Base-by-base conservation (phyloP, 2,888 invertebrate species). In the Ichneumon xanthorius region DNA sequence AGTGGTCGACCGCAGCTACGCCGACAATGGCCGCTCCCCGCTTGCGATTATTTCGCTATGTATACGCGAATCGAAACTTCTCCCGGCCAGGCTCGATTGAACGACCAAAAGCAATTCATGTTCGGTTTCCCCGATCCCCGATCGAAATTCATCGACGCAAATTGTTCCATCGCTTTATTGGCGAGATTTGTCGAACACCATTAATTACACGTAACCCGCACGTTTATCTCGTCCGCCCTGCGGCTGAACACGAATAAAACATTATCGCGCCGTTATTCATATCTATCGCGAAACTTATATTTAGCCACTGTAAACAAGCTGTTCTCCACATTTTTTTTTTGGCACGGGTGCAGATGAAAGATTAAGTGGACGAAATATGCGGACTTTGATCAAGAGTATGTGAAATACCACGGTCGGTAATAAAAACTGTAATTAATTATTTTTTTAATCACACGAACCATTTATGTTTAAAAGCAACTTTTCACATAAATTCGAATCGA, bases 201-300 rank as follows among this genome's bases (percentile, higher is more conserved):
- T 48, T 65, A 9, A 65, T 65, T 19, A 19, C 33, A 40, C 48
- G 75, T 33, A 33, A 50, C 50, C 30, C 33, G 7, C 48, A 2
- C 16, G 48, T 48, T 73, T 73, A 65, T 76, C 75, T 50, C n/a
- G 16, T 63, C 37, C 33, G 1, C 58, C n/a, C 45, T 50, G 11
- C 63, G 76, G 53, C 63, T 55, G 55, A 30, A 45, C 33, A 16
- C 14, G 53, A 63, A 55, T 26, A 50, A 77, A 65, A 65, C 71
- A 71, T 82, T 77, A 82, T 77, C 75, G 30, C 53, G 40, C 19
- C 4, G 45, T 80, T 50, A 80, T 37, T 4, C 37, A n/a, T 76
- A 76, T 76, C 75, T 76, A 11, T 58, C 55, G 63, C 37, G 50
- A n/a, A 53, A 19, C 30, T 77, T 77, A 77, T 77, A 77, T 77